Percentiles rank a stretch among this genome's conserved stretches.
These are phyloP conservation scores for Crotophaga sulcirostris DNA, from an alignment of 2,113 vertebrate genomes.

Conservation along the genomic window DNA sequence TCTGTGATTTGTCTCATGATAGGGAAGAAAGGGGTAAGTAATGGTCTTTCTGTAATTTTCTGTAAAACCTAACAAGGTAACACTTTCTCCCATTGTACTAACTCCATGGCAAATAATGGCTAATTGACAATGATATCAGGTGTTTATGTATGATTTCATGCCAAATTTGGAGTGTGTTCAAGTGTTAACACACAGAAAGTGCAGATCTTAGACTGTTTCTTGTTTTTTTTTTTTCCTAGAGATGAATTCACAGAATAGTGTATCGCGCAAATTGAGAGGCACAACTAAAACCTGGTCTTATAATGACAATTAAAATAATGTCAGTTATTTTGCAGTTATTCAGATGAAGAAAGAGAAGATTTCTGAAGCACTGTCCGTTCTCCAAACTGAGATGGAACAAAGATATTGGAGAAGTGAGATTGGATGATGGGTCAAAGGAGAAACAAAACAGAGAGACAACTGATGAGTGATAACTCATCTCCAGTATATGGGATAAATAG, in stretches of 20 bases:
- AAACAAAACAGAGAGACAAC: neutral
- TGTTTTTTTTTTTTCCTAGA: too few relatives aligned
- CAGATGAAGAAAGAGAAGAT: neutral
- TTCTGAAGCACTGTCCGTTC: neutral
- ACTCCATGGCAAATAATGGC: neutral
- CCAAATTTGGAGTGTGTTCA: neutral
- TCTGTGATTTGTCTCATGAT: neutral
- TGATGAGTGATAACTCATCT: neutral
- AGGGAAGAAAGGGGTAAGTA: neutral
- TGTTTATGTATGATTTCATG: neutral
- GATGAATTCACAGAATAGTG: neutral
- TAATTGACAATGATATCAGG: neutral
- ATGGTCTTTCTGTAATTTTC: neutral
- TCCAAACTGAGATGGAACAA: neutral
- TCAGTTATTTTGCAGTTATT: neutral
- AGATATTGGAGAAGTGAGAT: neutral
- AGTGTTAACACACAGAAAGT: neutral
- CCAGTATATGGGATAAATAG: neutral
- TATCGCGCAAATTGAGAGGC: neutral
- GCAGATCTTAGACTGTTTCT: neutral
- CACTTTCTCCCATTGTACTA: neutral
- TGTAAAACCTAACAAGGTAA: neutral
- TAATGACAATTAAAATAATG: neutral
- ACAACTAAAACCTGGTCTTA: neutral
- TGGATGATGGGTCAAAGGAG: neutral